These are phyloP conservation scores for Acleris holmiana DNA, from an alignment of 2,888 invertebrate species.

Conservation along the genomic window DNA sequence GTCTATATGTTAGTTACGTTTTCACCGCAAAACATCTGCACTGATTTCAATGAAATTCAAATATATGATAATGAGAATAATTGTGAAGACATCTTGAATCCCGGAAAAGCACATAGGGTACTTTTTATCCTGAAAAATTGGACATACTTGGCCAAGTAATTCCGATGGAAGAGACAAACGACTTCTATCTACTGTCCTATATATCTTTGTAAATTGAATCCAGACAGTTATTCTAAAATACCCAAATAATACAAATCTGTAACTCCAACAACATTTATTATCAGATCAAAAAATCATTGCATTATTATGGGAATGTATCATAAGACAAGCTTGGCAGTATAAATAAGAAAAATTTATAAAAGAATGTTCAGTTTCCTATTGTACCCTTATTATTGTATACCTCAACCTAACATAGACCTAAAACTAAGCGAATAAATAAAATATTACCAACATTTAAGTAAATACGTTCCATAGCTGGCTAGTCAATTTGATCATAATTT, in stretches of 20 bases:
- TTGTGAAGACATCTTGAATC: too few relatives aligned
- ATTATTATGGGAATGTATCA: constrained; percentile 34
- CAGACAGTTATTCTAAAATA: neutral
- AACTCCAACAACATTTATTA: constrained; percentile 22
- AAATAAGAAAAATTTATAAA: constrained; percentile 20
- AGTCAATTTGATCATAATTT: constrained; percentile 35
- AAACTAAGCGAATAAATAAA: constrained; percentile 17
- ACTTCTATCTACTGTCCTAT: neutral
- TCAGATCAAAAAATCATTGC: constrained; percentile 27
- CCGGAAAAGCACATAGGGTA: too few relatives aligned
- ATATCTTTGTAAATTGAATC: neutral
- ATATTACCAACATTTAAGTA: constrained; percentile 29
- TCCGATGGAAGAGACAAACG: neutral
- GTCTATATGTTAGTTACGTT: too few relatives aligned
- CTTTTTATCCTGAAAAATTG: too few relatives aligned
- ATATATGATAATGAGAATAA: too few relatives aligned
- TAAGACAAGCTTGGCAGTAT: constrained; percentile 28
- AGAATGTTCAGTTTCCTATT: constrained; percentile 33
- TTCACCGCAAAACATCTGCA: too few relatives aligned
- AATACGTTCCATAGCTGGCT: constrained; percentile 13
- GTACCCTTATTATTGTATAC: constrained; percentile 29
- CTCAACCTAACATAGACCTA: constrained; percentile 14
- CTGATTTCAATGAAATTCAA: too few relatives aligned
- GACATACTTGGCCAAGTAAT: too few relatives aligned
- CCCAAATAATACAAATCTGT: constrained; percentile 7